A percentile compares a stretch with the other conserved stretches of the same genome.
phyloP scores from a whole-genome alignment of 2,113 vertebrate species.

The Platanista minor region DNA sequence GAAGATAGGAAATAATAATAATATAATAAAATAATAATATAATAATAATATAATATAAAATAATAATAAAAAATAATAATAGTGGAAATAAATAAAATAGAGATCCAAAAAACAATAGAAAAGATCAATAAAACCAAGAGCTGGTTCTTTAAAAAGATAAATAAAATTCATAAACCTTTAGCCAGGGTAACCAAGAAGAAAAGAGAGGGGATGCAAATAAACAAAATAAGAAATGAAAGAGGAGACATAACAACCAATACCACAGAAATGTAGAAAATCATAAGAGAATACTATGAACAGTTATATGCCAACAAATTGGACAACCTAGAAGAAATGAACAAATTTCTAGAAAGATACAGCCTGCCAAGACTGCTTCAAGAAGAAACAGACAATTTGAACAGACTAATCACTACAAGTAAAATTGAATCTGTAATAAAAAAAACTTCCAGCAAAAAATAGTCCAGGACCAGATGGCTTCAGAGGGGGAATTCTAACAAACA shows the following conservation, averaged over 20 bases:
- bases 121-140: neutral
- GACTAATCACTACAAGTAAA: neutral
- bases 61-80: neutral
- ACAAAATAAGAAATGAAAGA: no score
- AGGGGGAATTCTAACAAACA: neutral
- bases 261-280: no score
- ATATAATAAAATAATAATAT: neutral
- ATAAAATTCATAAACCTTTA: no score
- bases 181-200: no score
- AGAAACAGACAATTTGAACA: neutral
- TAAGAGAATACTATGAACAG: no score
- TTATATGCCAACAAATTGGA: no score
- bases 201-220: no score
- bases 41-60: neutral
- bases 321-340: no score
- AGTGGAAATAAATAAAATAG: no score
- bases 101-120: neutral
- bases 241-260: no score
- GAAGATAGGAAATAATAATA: neutral
- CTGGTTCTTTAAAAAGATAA: neutral
- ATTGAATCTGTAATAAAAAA: neutral
- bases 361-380: neutral
- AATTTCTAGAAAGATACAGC: neutral
- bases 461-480: neutral
- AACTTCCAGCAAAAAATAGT: neutral